These are phyloP conservation scores for Aphelenchoides fujianensis DNA, from an alignment of 1,140 invertebrate species.

Conservation along the genomic window DNA sequence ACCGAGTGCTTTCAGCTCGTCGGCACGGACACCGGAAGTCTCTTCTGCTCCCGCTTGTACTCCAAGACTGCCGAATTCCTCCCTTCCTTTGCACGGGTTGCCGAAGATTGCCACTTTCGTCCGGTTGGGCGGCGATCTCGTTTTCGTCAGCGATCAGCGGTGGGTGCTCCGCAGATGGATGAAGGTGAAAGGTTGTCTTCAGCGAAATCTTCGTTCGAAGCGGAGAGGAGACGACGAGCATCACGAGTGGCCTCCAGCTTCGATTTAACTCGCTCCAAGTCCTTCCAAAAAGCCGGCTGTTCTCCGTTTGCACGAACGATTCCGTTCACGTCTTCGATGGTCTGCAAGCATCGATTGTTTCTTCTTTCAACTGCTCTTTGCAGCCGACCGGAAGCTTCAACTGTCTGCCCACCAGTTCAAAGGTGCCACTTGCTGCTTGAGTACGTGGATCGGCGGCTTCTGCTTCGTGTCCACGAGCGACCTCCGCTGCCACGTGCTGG, in stretches of 20 bases:
- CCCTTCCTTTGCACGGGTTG: no score
- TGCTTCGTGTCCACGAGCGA: neutral
- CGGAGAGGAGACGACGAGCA: neutral
- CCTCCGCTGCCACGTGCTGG: neutral
- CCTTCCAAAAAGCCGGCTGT: neutral
- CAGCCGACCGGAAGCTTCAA: no score
- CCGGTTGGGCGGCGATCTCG: neutral
- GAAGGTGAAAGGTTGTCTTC: neutral
- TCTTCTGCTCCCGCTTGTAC: neutral
- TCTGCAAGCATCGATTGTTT: no score
- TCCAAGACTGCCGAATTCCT: no score
- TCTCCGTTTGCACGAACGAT: neutral
- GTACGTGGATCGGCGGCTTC: neutral
- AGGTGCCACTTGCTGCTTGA: no score
- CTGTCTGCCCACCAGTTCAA: no score
- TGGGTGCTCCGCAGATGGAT: no score
- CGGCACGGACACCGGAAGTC: conserved; percentile 4
- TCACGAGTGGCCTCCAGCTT: neutral
- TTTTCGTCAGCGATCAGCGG: neutral
- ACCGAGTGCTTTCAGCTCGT: conserved; percentile 12
- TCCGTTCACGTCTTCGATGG: neutral
- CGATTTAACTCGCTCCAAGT: neutral
- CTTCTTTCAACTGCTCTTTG: no score
- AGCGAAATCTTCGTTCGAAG: neutral
- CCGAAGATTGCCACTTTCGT: neutral